A percentile compares a stretch with the other conserved stretches of the same genome.
These are phyloP conservation scores for Nymphalis c-album DNA, from an alignment of 2,888 invertebrate species.

Conservation along the genomic window DNA sequence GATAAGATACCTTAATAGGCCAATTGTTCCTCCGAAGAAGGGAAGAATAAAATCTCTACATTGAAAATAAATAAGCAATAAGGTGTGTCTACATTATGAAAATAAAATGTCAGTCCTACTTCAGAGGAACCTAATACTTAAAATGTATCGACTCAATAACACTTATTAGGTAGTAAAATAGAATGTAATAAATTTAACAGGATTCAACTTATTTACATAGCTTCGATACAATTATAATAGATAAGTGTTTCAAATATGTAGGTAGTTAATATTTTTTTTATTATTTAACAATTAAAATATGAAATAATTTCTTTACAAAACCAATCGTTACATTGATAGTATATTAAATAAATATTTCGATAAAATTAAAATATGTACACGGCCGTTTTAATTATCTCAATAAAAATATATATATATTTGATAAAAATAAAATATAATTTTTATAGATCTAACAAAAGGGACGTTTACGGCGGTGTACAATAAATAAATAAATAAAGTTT, in stretches of 20 bases:
- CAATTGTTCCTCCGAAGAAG: constrained; percentile 50
- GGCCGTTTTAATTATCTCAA: neutral
- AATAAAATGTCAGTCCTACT: constrained; percentile 41
- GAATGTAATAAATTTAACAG: constrained; percentile 81
- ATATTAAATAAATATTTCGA: constrained; percentile 12
- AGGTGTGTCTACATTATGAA: constrained; percentile 40
- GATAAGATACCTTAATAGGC: constrained; percentile 43
- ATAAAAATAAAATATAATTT: neutral
- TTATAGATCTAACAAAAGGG: neutral
- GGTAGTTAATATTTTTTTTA: constrained; percentile 9
- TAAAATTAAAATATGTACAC: constrained; percentile 16
- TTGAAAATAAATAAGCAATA: constrained; percentile 31
- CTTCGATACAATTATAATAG: constrained; percentile 40
- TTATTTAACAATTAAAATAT: constrained; percentile 2
- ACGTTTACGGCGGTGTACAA: neutral
- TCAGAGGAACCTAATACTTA: constrained; percentile 64
- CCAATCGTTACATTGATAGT: neutral
- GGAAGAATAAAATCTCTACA: constrained; percentile 24
- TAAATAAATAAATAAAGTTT: neutral
- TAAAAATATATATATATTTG: neutral
- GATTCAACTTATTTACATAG: constrained; percentile 79
- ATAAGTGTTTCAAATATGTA: constrained; percentile 28
- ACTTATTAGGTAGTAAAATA: constrained; percentile 79
- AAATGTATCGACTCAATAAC: constrained; percentile 77
- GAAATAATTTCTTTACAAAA: neutral